Base-by-base conservation (phyloP, 2,888 invertebrate genomes). In the Nudaria mundana region DNA sequence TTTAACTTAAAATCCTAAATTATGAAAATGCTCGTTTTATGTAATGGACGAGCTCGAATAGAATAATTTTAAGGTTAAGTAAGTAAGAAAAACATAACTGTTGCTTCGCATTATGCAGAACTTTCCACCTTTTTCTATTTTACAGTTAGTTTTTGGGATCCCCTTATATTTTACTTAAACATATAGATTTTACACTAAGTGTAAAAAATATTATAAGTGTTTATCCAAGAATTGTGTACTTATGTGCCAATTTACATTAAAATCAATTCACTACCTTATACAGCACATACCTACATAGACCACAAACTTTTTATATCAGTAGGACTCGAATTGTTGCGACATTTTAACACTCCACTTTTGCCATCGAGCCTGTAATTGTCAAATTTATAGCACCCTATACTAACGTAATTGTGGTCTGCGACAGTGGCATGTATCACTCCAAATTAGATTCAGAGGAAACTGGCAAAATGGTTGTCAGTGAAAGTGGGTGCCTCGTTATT, bases 331-430 rank as follows among this genome's bases (percentile, higher is more conserved):
- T 32, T 34, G 4, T 5, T 61, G 71, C 69, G 51, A 40, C 81
- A 81, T 83, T 71, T 80, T 86, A 83, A 42, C 49, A 44, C 52
- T 43, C 59, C 62, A 69, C 68, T 73, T 75, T 76, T 76, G 69
- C 77, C 73, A 82, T 80, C 70, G 66, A 66, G 73, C 44, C 63
- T 70, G 83, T 87, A 86, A 87, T 87, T 87, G 82, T 74, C 80
- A 78, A 86, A 87, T 87, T 86, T 86, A 87, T 84, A 72, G 76
- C 80, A 63, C 76, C 82, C 83, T 66, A 71, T 75, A 76, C 76
- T 82, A 86, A 85, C 79, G 77, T 76, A 81, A 84, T 86, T 86
- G 85, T 72, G 87, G 85, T 58, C 67, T 66, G 66, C 62, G 68
- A 68, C 72, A 63, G 72, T 72, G 76, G 79, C 70, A 72, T 81